These are phyloP conservation scores for Boloria selene DNA, from an alignment of 2,888 invertebrate species.

Conservation along the genomic window DNA sequence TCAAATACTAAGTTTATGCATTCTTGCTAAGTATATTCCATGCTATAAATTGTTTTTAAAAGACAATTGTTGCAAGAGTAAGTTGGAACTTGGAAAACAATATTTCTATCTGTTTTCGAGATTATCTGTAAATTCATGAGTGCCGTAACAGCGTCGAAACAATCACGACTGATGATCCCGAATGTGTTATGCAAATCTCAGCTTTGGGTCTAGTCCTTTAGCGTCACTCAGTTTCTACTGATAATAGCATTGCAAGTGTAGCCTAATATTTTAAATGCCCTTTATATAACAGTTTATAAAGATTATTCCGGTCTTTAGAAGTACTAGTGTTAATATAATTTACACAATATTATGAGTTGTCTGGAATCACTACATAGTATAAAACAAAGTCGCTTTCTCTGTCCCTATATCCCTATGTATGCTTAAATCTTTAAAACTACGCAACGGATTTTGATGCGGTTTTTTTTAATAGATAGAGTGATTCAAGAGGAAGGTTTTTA, in stretches of 20 bases:
- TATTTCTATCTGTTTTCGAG: conserved; percentile 56
- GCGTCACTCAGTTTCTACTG: conserved; percentile 2
- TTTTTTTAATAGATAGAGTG: too few relatives aligned
- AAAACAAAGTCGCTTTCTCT: too few relatives aligned
- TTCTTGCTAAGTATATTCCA: not conserved
- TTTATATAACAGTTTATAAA: not conserved
- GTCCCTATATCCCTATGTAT: too few relatives aligned
- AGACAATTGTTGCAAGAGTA: conserved; percentile 2
- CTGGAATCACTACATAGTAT: too few relatives aligned
- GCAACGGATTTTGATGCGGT: too few relatives aligned
- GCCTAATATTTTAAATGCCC: conserved; percentile 5
- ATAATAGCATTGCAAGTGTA: conserved; percentile 12
- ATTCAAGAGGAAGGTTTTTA: too few relatives aligned
- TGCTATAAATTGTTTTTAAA: too few relatives aligned
- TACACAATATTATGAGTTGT: too few relatives aligned
- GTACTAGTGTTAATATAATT: too few relatives aligned
- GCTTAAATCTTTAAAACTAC: too few relatives aligned
- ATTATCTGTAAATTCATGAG: conserved; percentile 75
- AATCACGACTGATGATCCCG: conserved; percentile 75
- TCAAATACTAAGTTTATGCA: not conserved
- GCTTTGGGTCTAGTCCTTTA: conserved; percentile 60
- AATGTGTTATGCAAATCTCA: conserved; percentile 76
- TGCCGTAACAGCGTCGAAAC: conserved; percentile 72
- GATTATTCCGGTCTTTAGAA: too few relatives aligned
- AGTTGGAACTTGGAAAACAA: conserved; percentile 26